Evolutionary conservation across 2,888 invertebrate species (phyloP), one percentile per base, ranked within the genome.

Genomic region (Thecocarcelia acutangulata): DNA sequence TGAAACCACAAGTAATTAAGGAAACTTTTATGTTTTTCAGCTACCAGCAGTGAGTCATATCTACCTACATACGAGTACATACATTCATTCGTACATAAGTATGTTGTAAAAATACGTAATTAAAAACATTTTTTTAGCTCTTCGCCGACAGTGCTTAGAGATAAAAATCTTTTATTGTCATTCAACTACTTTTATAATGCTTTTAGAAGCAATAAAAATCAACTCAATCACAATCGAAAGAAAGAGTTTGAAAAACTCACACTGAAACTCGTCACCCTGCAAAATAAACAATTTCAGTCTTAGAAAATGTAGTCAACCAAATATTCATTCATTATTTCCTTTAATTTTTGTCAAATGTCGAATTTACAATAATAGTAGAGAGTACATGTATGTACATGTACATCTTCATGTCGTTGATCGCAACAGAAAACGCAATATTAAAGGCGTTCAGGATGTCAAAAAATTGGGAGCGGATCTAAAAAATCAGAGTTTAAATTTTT

Each of bases 241-340:
- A 64, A 52, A 21, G 44, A n/a, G 24, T 69, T 80, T 74, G 59
- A 77, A 54, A 58, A 73, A 33, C 48, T 74, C 82, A 61, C 78
- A 44, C 59, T 59, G 37, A n/a, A 52, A 21, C 28, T 68, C 40
- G 50, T 13, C n/a, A 46, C 5, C n/a, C 33, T 42, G 44, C 12
- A 56, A 42, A 28, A 19, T 3, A 50, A 48, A 58, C 5, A 33
- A 54, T 15, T 76, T 13, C 24, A 54, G 13, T 50, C 11, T 54
- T 46, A 46, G 11, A 12, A 3, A 3, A 46, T 33, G 75, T 52
- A 74, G 80, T 84, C 79, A 84, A 83, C 83, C 83, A 80, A 79
- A 63, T 72, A 63, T 83, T 80, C 73, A 80, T 68, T 75, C 80
- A 33, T 9, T 33, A 33, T 8, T 8, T 77, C 80, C 75, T 78